Base-by-base conservation (phyloP, 2,113 vertebrate genomes). In the Embiotoca jacksoni region DNA sequence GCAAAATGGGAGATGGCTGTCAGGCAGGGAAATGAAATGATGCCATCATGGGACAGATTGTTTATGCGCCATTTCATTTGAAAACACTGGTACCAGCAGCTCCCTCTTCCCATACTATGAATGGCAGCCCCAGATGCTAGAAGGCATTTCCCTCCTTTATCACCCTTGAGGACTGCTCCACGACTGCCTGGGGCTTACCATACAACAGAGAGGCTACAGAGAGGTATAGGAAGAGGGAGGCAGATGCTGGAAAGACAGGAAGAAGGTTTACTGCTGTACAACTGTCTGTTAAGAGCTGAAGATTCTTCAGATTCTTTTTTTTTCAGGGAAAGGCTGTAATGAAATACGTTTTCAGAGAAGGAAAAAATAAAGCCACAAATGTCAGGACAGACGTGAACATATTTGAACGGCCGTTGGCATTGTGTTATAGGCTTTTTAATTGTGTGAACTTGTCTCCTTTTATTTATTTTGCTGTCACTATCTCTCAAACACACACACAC, bases 51-150 rank as follows among this genome's bases (percentile, higher is more conserved):
- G 87, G 82, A 79, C 39, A 66, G 52, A 88, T 81, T 85, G 83
- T 90, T 88, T 86, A 85, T 84, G 84, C 15, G 2, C 81, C 72
- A 84, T 90, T 89, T 90, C 63, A 83, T 88, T 83, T 83, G 68
- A 73, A 90, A 88, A 77, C 72, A 85, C 70, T 46, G 49, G 30
- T 61, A 81, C 79, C 81, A 81, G 62, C 50, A 49, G 81, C 84
- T 68, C 64, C 71, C 65, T 82, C 32, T 53, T 72, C 49, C 81
- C 11, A 60, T 46, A 78, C 44, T 74, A 50, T 84, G 46, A 78
- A 66, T 79, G 63, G 53, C 66, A 79, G 65, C 76, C 80, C 64
- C 36, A 76, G 63, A 82, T 16, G 82, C 82, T 87, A 36, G 53
- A 62, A 81, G 87, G 82, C 72, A 81, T 77, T 73, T 86, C 70